Conservation (phyloP, 2,888 invertebrate genomes). For the Malthinus flaveolus region DNA sequence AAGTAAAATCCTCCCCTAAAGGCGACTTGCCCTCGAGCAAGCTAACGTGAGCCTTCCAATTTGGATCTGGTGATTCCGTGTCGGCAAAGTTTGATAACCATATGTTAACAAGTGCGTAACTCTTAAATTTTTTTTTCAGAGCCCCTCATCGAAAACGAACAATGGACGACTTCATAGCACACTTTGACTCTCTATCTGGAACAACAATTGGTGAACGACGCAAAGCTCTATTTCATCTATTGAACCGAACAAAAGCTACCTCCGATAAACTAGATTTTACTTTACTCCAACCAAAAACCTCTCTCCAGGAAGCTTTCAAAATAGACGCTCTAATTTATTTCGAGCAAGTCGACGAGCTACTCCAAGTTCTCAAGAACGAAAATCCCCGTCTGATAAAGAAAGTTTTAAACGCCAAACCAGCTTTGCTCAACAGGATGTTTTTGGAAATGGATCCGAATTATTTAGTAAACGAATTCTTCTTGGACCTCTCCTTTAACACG, state of each 20-base stretch:
- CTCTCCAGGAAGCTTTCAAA: slow-evolving; percentile 19
- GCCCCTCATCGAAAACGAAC: slow-evolving; percentile 7
- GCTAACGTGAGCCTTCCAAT: too few relatives aligned
- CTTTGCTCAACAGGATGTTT: background rate
- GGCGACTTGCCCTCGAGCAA: too few relatives aligned
- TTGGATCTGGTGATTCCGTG: too few relatives aligned
- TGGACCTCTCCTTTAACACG: slow-evolving; percentile 17
- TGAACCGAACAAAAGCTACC: background rate
- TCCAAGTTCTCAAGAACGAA: slow-evolving; percentile 14
- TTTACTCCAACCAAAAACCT: slow-evolving; percentile 1
- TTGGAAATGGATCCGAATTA: background rate
- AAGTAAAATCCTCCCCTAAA: too few relatives aligned
- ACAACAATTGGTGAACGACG: slow-evolving; percentile 1
- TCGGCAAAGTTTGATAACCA: too few relatives aligned
- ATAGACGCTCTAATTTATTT: slow-evolving; percentile 20
- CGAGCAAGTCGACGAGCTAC: slow-evolving; percentile 8
- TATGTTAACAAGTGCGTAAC: too few relatives aligned
- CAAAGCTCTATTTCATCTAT: slow-evolving; percentile 3
- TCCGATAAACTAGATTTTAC: slow-evolving; percentile 10
- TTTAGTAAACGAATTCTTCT: slow-evolving; percentile 17
- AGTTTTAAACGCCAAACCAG: background rate
- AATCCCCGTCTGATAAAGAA: slow-evolving; percentile 11
- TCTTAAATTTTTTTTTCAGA: too few relatives aligned
- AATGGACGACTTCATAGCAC: slow-evolving; percentile 8
- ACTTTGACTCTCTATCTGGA: slow-evolving; percentile 7